These are phyloP conservation scores for Limnephilus rhombicus DNA, from an alignment of 2,888 invertebrate species.

Conservation along the genomic window DNA sequence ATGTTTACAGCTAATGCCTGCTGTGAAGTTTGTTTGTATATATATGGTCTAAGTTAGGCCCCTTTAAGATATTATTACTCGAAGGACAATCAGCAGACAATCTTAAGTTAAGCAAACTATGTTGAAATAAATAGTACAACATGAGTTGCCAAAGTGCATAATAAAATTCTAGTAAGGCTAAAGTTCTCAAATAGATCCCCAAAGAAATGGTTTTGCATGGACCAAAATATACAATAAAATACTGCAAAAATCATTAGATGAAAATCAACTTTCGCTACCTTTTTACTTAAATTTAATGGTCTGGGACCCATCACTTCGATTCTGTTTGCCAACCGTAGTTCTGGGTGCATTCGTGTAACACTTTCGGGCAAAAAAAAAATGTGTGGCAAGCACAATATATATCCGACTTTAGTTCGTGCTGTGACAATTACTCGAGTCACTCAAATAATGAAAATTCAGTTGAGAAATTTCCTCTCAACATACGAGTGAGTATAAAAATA, in stretches of 20 bases:
- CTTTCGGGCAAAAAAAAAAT: background rate
- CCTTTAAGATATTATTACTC: background rate
- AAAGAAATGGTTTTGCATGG: background rate
- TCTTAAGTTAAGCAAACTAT: background rate
- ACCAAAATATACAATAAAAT: background rate
- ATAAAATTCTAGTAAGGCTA: conserved; percentile 1
- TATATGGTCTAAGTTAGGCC: background rate
- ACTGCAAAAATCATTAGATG: background rate
- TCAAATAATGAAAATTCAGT: background rate
- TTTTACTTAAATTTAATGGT: conserved; percentile 1
- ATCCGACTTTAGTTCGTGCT: background rate
- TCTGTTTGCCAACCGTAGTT: background rate
- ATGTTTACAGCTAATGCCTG: background rate
- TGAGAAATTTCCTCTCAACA: background rate
- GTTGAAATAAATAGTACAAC: background rate
- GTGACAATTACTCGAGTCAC: background rate
- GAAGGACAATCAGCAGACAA: background rate
- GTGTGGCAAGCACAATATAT: background rate
- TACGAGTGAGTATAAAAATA: conserved; percentile 32
- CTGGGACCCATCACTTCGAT: background rate
- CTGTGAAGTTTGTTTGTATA: too few species aligned
- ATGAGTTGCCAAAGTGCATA: background rate
- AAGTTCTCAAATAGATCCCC: background rate
- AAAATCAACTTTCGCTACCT: background rate
- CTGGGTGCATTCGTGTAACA: background rate